Evolutionary conservation across 2,797 vertebrate genomes (phyloP), one percentile per base, ranked within the genome.

Genomic region (Chelidonichthys spinosus): DNA sequence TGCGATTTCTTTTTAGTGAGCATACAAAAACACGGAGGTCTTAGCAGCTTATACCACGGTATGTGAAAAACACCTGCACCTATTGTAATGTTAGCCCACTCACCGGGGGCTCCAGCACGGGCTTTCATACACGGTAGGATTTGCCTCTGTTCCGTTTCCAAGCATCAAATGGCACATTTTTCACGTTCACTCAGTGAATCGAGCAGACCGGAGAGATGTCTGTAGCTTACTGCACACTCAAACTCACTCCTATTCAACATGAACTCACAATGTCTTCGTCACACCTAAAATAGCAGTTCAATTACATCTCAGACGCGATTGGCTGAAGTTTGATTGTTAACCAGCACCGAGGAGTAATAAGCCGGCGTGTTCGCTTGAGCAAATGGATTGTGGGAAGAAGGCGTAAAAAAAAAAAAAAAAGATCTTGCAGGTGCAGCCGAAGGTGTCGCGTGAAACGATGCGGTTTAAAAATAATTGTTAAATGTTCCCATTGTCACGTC

Each of bases 1-100:
- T 35, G 6, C 11, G 32, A 47, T 32, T 25, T 18, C 25, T 44
- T 63, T 46, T n/a, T 18, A 6, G 58, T 15, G 35, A 52, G 5
- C 6, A 9, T 40, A 37, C 11, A 37, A 56, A 32, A 15, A 43
- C 49, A 53, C 8, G 52, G 14, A 0, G 1, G 25, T 25, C 25
- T 25, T 25, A 25, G 7, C 66, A 72, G 49, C 49, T 64, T 49
- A 44, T n/a, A 63, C 17, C 40, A 8, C 3, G 9, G 17, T 8
- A 43, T 8, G 17, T 63, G 25, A 40, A 65, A 25, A 59, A 52
- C 55, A 66, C 61, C 55, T 47, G 63, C 37, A 13, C 44, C 52
- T 40, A 18, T 42, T 72, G 11, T 60, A 11, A 18, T 52, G 36
- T 1, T 56, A 61, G 33, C 8, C 49, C 35, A 62, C 49, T 67